Conservation (phyloP, 2,888 invertebrate species). For the Xestia ashworthii region DNA sequence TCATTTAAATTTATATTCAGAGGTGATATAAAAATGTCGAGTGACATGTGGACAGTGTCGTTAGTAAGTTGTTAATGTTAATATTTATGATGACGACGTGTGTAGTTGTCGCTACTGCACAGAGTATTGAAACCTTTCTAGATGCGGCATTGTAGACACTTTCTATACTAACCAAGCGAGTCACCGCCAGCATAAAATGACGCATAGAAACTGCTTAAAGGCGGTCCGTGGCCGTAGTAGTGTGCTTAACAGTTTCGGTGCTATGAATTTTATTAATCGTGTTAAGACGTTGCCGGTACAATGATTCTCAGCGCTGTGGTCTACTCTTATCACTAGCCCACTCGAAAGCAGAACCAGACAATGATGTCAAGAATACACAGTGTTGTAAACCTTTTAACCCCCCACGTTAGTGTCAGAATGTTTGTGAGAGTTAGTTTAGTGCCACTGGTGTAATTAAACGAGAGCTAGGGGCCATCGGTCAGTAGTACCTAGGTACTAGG, state of each 20-base stretch:
- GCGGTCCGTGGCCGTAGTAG: neutral
- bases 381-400: conserved; percentile 70
- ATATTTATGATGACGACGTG: conserved; percentile 64
- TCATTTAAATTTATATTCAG: conserved; percentile 63
- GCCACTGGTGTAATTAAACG: conserved; percentile 59
- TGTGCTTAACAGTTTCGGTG: neutral
- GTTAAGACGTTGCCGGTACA: neutral
- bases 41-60: conserved; percentile 61
- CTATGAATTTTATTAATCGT: neutral
- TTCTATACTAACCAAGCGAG: neutral
- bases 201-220: neutral
- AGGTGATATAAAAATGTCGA: conserved; percentile 65
- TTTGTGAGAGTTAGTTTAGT: conserved; percentile 60
- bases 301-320: conserved; percentile 16
- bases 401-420: conserved; percentile 60
- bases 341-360: conserved; percentile 62
- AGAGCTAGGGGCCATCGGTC: conserved; percentile 57
- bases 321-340: conserved; percentile 56
- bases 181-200: neutral
- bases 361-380: conserved; percentile 61
- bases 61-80: conserved; percentile 66
- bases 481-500: conserved; percentile 29
- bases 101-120: conserved; percentile 15
- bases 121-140: neutral
- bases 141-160: neutral